Base-by-base conservation (phyloP, 2,113 vertebrate species). In the Rhabdomys dilectus region DNA sequence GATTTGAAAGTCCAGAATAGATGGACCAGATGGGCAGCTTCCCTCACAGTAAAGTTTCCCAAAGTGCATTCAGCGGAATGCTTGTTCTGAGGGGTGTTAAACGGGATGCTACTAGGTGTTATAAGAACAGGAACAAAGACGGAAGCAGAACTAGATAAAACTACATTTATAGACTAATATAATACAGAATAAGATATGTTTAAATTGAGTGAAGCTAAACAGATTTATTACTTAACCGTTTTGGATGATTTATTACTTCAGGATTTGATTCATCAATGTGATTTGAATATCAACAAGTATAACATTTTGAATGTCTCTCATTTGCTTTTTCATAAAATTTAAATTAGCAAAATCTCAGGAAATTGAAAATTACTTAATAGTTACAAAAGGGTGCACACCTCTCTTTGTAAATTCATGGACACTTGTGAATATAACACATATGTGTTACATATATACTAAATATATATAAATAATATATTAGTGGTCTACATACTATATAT, bases 1-100 rank as follows among this genome's bases (percentile, higher is more conserved):
- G 96, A 98, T 97, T 92, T 94, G 89, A 97, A 95, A 96, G 97
- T 98, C 97, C 96, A 97, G 97, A 98, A 98, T 98, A 98, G 97
- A 97, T 29, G 66, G 97, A 97, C 97, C 97, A 98, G 97, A 98
- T 98, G 97, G 97, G 96, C 97, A 98, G 93, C 96, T 98, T 97
- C 93, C 96, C 96, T 98, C 97, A 96, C 96, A 96, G 97, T 58
- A 97, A 96, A 97, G 94, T 97, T 97, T 98, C 97, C 96, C 97
- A 97, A 97, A 98, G 97, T 97, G 96, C 97, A 97, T 78, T 96
- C 96, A 76, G 86, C 96, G 87, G 89, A 97, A 86, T 80, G 86
- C 96, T 97, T 96, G 89, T 96, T 97, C 97, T 45, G n/a, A 53
- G 81, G 88, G 97, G 97, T 97, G 97, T 97, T 97, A 97, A 97